Conservation (phyloP, 2,113 vertebrate species). For the Pao palembangensis region DNA sequence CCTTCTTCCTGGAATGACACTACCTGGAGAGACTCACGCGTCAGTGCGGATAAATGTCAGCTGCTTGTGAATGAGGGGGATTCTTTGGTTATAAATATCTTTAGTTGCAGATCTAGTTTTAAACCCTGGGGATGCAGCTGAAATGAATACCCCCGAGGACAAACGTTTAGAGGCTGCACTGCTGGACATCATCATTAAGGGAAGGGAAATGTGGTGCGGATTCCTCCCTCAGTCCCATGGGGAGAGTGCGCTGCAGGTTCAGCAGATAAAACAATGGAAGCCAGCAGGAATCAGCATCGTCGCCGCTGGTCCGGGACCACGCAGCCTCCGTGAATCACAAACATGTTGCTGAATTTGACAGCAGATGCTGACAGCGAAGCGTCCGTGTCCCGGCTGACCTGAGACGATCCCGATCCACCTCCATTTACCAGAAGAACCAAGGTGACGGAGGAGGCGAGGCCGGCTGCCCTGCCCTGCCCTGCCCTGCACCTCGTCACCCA, state of each 20-base stretch:
- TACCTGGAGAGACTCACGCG: not conserved
- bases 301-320: not conserved
- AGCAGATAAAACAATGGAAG: conserved; percentile 33
- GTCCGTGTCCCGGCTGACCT: conserved; percentile 50
- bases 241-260: conserved; percentile 42
- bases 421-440: conserved; percentile 32
- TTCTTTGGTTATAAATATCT: no score
- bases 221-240: conserved; percentile 34
- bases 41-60: conserved; percentile 3
- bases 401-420: conserved; percentile 31
- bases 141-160: conserved; percentile 3
- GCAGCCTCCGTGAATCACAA: not conserved
- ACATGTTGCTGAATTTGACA: not conserved
- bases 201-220: conserved; percentile 25
- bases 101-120: not conserved
- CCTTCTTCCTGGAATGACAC: no score
- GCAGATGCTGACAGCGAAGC: conserved; percentile 58
- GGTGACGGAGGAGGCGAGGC: conserved; percentile 2
- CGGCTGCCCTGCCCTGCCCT: conserved; percentile 3
- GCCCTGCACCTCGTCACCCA: conserved; percentile 7
- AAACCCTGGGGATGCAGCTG: not conserved
- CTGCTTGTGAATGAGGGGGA: no score
- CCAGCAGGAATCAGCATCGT: not conserved
- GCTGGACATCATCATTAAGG: conserved; percentile 37
- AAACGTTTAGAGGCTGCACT: conserved; percentile 17